Evolutionary conservation across 1,140 invertebrate species (phyloP), one percentile per base, ranked within the genome.

Genomic region (Hylaeus anthracinus): DNA sequence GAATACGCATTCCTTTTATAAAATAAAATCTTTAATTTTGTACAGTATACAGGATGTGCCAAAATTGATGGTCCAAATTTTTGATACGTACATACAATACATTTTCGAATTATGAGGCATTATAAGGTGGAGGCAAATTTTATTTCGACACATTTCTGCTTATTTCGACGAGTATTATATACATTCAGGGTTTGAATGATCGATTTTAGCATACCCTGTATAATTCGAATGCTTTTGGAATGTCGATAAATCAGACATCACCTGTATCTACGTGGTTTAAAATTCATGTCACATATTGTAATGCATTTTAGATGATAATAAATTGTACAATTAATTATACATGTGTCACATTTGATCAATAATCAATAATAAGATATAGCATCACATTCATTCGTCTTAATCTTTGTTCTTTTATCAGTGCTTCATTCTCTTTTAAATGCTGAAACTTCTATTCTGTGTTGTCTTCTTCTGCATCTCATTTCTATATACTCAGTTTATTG

Each of bases 171-270:
- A 26, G 26, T 26, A 26, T 26, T 26, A 26, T 26, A 26, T 26
- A 26, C 26, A 26, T 26, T 26, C 26, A 26, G 26, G 26, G 26
- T 26, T 26, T 26, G 26, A 26, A 26, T 26, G 26, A 26, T 26
- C 26, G 26, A 26, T 26, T 26, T 26, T 26, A 26, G 26, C 26
- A 26, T 26, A 26, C 26, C 26, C 26, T 26, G 26, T 53, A 53
- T 53, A 72, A 26, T 74, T 74, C 65, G 48, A 65, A 72, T 37
- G n/a, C 2, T 26, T 43, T 26, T 10, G 6, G 5, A 2, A 26
- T 65, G 5, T 55, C n/a, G 76, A 43, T 78, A 72, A 43, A 51
- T 53, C 63, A 61, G 67, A 5, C 5, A 61, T 71, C 48, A 71
- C 1, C n/a, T 39, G 12, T 43, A 43, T 12, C 15, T 14, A 10